phyloP scores from a whole-genome alignment of 2,797 vertebrate species.

The Podarcis lilfordi region DNA sequence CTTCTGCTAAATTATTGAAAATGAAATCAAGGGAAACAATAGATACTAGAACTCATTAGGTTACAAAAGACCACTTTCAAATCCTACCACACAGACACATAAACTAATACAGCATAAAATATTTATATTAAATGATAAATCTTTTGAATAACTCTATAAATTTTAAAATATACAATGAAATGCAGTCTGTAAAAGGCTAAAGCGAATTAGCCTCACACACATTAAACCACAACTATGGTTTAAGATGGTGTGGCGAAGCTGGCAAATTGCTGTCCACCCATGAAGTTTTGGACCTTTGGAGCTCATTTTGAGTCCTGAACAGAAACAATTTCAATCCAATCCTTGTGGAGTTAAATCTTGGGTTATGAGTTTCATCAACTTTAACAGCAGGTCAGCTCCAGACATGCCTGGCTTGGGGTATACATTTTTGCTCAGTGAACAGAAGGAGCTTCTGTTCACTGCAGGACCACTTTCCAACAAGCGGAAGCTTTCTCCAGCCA shows the following conservation, averaged over 20 bases:
- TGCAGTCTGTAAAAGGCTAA: background rate
- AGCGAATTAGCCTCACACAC: background rate
- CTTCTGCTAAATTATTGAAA: background rate
- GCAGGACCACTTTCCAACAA: background rate
- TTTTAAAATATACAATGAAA: background rate
- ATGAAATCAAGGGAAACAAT: background rate
- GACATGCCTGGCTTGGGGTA: background rate
- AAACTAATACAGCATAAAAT: background rate
- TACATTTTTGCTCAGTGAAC: background rate
- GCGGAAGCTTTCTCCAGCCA: background rate
- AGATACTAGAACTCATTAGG: background rate
- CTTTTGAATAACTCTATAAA: background rate
- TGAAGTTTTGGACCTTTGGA: background rate
- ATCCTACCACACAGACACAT: background rate
- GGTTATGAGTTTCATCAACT: background rate
- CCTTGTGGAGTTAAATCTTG: background rate
- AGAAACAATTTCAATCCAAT: background rate
- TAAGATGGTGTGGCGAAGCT: too few relatives aligned
- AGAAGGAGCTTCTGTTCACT: background rate
- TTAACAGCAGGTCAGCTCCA: background rate
- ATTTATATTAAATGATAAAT: background rate
- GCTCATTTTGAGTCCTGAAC: background rate
- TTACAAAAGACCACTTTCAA: background rate
- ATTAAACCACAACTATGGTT: background rate
- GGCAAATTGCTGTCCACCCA: background rate